phyloP scores from a whole-genome alignment of 2,113 vertebrate species.

The Chaenocephalus aceratus region DNA sequence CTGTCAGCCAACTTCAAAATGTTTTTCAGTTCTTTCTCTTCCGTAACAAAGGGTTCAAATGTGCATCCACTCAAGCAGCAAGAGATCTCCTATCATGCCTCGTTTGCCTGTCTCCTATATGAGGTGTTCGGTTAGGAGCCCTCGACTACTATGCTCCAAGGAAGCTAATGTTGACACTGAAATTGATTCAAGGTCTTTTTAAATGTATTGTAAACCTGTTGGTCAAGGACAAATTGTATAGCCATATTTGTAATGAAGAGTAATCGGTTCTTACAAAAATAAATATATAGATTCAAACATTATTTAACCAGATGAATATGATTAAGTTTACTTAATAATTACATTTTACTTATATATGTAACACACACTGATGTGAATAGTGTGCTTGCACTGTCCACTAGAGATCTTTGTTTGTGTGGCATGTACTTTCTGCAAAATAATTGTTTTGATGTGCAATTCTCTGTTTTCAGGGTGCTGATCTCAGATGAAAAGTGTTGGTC shows the following conservation, averaged over 20 bases:
- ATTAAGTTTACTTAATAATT: neutral
- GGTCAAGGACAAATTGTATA: neutral
- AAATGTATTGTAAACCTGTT: slow-evolving; percentile 23
- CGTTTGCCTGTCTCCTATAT: slow-evolving; percentile 30
- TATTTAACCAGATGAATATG: neutral
- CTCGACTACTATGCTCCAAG: slow-evolving; percentile 9
- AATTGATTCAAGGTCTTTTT: slow-evolving; percentile 16
- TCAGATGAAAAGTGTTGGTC: slow-evolving; percentile 19
- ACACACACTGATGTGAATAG: neutral
- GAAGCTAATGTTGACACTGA: slow-evolving; percentile 14
- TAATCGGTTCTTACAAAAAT: neutral
- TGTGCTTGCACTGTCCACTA: neutral
- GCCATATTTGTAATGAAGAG: neutral
- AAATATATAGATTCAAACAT: neutral
- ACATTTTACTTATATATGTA: neutral
- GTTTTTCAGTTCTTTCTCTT: slow-evolving; percentile 55
- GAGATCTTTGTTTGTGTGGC: neutral
- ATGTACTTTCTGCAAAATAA: neutral
- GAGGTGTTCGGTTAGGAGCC: neutral
- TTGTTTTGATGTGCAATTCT: neutral
- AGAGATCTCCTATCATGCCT: slow-evolving; percentile 36
- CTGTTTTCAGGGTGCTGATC: slow-evolving; percentile 17
- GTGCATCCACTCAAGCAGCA: slow-evolving; percentile 66
- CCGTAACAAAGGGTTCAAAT: slow-evolving; percentile 70
- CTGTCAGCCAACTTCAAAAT: slow-evolving; percentile 80